Conservation (phyloP, 35 echinoderm and acorn worm genomes). For the Apostichopus parvimensis region DNA sequence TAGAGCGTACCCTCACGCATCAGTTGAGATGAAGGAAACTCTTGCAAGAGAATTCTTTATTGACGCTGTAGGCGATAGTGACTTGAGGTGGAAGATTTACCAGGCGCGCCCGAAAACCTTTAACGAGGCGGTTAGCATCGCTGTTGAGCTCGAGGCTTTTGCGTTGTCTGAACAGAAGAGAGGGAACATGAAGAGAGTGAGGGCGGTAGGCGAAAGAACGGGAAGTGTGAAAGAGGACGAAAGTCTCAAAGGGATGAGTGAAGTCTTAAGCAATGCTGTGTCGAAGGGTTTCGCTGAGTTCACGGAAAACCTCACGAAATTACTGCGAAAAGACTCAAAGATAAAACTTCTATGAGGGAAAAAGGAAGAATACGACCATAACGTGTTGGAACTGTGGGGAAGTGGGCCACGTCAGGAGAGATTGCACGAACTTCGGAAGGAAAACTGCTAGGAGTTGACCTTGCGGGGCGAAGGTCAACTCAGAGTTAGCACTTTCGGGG, state of each 20-base stretch:
- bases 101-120: too few relatives aligned
- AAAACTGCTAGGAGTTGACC: not conserved
- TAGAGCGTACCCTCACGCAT: not conserved
- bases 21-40: not conserved
- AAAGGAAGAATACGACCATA: not conserved
- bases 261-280: not conserved
- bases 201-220: too few relatives aligned
- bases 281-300: conserved; percentile 1
- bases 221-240: too few relatives aligned
- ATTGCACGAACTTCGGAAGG: not conserved
- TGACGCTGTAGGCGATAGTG: too few relatives aligned
- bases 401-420: too few relatives aligned
- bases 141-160: conserved; percentile 6
- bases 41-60: not conserved
- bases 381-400: conserved; percentile 38
- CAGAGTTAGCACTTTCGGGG: not conserved
- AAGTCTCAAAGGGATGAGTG: not conserved
- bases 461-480: not conserved
- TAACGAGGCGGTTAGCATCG: conserved; percentile 2
- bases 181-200: not conserved
- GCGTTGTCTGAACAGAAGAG: not conserved
- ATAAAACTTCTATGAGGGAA: not conserved
- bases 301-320: not conserved
- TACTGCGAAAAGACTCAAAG: not conserved
- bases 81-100: too few relatives aligned